Percentiles rank a stretch among this genome's conserved stretches.
phyloP scores from a whole-genome alignment of 2,113 vertebrate species.

The Cairina moschata region DNA sequence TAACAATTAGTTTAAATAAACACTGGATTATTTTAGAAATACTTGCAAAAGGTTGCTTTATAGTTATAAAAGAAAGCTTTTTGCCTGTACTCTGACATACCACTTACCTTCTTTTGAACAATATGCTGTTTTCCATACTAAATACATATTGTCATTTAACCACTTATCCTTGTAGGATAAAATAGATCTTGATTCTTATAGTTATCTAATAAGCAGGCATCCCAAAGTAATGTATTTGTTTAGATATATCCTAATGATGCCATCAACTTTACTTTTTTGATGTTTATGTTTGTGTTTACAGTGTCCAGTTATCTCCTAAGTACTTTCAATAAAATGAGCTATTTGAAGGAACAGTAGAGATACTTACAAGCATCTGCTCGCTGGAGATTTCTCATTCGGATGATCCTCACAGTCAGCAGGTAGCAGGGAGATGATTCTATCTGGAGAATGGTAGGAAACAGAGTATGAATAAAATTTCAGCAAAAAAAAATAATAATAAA shows the following conservation, averaged over 20 bases:
- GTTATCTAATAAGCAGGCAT: background rate
- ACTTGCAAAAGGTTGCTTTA: background rate
- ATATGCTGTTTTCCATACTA: background rate
- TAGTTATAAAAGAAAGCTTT: background rate
- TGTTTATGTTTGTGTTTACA: background rate
- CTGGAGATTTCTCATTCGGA: slow-evolving; percentile 76
- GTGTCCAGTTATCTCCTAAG: background rate
- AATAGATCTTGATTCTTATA: background rate
- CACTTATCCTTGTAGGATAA: background rate
- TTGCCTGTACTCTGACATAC: background rate
- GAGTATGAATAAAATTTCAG: background rate
- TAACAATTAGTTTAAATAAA: background rate
- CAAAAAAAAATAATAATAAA: background rate
- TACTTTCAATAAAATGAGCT: background rate
- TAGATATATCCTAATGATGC: background rate
- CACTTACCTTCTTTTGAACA: background rate
- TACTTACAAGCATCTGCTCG: slow-evolving; percentile 73
- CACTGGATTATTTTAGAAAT: background rate
- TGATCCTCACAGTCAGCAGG: slow-evolving; percentile 72
- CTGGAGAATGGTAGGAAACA: slow-evolving; percentile 1
- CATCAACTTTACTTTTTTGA: background rate
- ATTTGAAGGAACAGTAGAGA: background rate
- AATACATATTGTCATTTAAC: background rate
- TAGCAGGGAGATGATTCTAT: slow-evolving; percentile 71
- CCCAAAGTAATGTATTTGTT: background rate